phyloP scores from a whole-genome alignment of 2,797 vertebrate species.

The Avahi laniger region DNA sequence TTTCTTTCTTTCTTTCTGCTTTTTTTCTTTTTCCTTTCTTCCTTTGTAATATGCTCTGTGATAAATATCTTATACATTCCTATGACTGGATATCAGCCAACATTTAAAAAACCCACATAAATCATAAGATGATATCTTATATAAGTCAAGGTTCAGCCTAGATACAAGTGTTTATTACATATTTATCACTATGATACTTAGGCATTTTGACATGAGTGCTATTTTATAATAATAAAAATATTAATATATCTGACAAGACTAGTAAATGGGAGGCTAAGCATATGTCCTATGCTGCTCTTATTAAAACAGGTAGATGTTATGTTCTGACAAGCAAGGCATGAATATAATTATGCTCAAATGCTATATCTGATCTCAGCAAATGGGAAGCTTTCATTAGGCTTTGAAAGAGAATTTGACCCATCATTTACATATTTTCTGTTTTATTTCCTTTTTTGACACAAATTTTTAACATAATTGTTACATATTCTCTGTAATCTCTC shows the following conservation, averaged over 20 bases:
- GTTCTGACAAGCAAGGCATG: slow-evolving; percentile 35
- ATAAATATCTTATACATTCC: slow-evolving; percentile 73
- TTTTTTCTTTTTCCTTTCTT: no score
- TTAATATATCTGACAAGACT: slow-evolving; percentile 52
- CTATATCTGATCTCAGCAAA: not conserved
- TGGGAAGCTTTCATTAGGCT: slow-evolving; percentile 19
- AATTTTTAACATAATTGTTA: slow-evolving; percentile 27
- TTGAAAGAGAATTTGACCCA: slow-evolving; percentile 19
- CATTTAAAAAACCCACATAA: slow-evolving; percentile 49
- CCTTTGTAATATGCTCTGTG: slow-evolving; percentile 36
- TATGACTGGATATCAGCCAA: slow-evolving; percentile 71
- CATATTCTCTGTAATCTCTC: not conserved
- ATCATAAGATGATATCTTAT: slow-evolving; percentile 70
- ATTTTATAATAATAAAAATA: slow-evolving; percentile 78
- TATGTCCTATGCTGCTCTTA: slow-evolving; percentile 59
- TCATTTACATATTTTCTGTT: slow-evolving; percentile 15
- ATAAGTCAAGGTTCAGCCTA: slow-evolving; percentile 69
- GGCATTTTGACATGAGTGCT: slow-evolving; percentile 68
- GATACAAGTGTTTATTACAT: slow-evolving; percentile 74
- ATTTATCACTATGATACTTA: slow-evolving; percentile 71
- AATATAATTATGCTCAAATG: not conserved
- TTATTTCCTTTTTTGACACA: slow-evolving; percentile 39
- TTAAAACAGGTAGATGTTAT: slow-evolving; percentile 63
- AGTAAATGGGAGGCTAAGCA: slow-evolving; percentile 53
- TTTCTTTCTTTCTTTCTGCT: not conserved